phyloP scores from a whole-genome alignment of 2,888 invertebrate species.

The Mesochorus sp. region DNA sequence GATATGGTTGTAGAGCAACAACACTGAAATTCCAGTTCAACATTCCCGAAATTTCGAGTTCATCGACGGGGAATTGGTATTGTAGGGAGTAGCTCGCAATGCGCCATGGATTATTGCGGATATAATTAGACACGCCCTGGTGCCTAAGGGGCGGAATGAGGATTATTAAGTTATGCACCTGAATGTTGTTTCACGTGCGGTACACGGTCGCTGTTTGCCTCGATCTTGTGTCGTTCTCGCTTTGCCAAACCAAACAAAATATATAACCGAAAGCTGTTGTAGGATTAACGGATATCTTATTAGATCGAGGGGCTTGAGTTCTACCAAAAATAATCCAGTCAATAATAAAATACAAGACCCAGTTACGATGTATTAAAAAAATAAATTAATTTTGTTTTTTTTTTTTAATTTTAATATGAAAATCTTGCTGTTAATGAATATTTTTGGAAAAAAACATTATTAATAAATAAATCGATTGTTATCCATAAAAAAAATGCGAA shows the following conservation, averaged over 20 bases:
- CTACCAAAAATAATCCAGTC: background rate
- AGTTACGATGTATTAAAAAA: slow-evolving; percentile 8
- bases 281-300: background rate
- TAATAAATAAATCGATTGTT: slow-evolving; percentile 36
- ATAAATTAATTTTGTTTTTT: slow-evolving; percentile 14
- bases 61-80: slow-evolving; percentile 29
- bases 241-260: slow-evolving; percentile 70
- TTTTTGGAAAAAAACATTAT: slow-evolving; percentile 44
- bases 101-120: slow-evolving; percentile 49
- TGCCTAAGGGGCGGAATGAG: slow-evolving; percentile 25
- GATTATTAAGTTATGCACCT: slow-evolving; percentile 70
- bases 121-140: slow-evolving; percentile 54
- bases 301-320: background rate
- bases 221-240: slow-evolving; percentile 47
- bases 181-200: slow-evolving; percentile 75
- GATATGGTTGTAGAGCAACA: background rate
- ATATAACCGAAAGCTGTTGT: slow-evolving; percentile 10
- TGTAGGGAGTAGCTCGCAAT: slow-evolving; percentile 4
- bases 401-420: slow-evolving; percentile 41
- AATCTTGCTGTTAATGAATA: slow-evolving; percentile 40
- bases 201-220: slow-evolving; percentile 53
- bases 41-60: slow-evolving; percentile 30
- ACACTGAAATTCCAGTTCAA: slow-evolving; percentile 38
- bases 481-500: too few relatives aligned
- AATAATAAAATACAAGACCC: background rate